Percentiles rank a stretch among this genome's conserved stretches.
These are phyloP conservation scores for Phenganax stokvisi DNA, from an alignment of 92 coral and sea anemone species.

Conservation along the genomic window DNA sequence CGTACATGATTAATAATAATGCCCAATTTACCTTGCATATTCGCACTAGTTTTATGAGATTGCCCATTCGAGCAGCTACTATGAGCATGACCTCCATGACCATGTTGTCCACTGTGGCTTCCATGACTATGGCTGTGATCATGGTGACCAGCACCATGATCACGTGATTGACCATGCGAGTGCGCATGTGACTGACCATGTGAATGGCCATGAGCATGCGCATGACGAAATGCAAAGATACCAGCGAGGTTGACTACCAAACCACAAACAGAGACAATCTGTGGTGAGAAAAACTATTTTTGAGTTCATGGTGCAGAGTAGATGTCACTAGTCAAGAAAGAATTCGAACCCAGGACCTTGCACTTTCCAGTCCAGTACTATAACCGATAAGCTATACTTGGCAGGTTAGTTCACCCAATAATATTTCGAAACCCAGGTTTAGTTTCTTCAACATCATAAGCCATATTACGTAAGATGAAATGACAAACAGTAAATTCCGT, in stretches of 20 bases:
- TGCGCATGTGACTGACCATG: constrained; percentile 49
- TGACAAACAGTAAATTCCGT: too few relatives aligned
- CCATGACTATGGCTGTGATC: constrained; percentile 53
- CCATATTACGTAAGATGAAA: too few relatives aligned
- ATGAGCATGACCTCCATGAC: constrained; percentile 13
- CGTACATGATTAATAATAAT: neutral
- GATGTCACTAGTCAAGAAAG: too few relatives aligned
- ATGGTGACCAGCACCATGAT: constrained; percentile 25
- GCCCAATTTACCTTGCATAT: constrained; percentile 76
- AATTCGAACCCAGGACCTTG: neutral
- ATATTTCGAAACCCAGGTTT: too few relatives aligned
- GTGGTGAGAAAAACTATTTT: neutral
- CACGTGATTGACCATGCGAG: constrained; percentile 52
- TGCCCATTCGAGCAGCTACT: constrained; percentile 41
- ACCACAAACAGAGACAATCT: constrained; percentile 91
- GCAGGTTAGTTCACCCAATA: too few relatives aligned
- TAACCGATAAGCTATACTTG: too few relatives aligned
- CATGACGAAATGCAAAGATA: constrained; percentile 94
- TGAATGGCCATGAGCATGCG: constrained; percentile 73
- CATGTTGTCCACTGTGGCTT: constrained; percentile 54
- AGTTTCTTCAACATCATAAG: too few relatives aligned
- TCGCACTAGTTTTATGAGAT: constrained; percentile 81
- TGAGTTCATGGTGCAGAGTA: too few relatives aligned
- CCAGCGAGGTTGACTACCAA: constrained; percentile 88
- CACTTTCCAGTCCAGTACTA: too few relatives aligned